Base-by-base conservation (phyloP, 30 jellyfish, hydroid and myxozoan species). In the Aurelia aurita region DNA sequence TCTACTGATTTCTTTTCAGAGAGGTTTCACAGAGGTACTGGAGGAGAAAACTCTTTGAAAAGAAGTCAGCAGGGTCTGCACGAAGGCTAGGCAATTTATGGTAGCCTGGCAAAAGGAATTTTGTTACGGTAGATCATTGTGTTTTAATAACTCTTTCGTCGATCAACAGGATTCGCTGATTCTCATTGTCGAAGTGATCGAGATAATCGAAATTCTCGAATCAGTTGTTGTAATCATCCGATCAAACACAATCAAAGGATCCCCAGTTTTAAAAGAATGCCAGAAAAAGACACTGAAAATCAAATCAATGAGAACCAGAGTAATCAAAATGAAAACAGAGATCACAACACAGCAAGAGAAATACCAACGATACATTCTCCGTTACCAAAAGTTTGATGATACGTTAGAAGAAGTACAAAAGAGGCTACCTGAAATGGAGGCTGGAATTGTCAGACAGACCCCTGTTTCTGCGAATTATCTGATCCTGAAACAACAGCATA, bases 391-490 rank as follows among this genome's bases (percentile, higher is more conserved):
- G 14, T 77, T 88, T 65, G 98, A 82, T 26, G 94, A 82, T 31
- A 67, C 74, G 18, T 26, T 81, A 31, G 89, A 89, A 47, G 97
- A 93, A 27, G 55, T 93, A 21, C 34, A 43, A 27, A 69, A 73
- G 54, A 89, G 97, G 95, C 82, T 93, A 1, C 97, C 98, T 32
- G 93, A 74, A 43, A 71, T 84, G 13, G 98, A 93, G 89, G 89
- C 96, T 19, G 87, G 28, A 11, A 74, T 87, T 31, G 94, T 93
- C 46, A 82, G 93, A 60, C 87, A 64, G 75, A 93, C 97, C 26
- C 97, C 97, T 14, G 93, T 93, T 62, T 93, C 98, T 23, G 98
- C 97, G 2, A 85, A 86, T 59, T 93, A 77, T 69, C 44, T 51
- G 87, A 93, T 89, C 46, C 84, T 93, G 55, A 88, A 88, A 47